Evolutionary conservation across 2,113 vertebrate genomes (phyloP).

Genomic region (Grammomys surdaster): DNA sequence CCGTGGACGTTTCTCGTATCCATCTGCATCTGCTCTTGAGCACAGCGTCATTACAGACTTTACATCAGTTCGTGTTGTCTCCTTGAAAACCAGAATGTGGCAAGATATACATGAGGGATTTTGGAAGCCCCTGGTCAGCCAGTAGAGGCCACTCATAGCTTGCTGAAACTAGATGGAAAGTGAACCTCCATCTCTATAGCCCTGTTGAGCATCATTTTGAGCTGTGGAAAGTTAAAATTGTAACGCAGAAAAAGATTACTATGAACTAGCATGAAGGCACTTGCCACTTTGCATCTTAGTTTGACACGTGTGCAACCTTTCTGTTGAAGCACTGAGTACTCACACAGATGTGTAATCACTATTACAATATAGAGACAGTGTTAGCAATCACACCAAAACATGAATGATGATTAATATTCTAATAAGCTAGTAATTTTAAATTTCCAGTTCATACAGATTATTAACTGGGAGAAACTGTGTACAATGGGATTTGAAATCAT

Average conservation of each 20-base stretch:
- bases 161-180: slow-evolving; percentile 85
- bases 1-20: background rate
- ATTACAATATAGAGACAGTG: background rate
- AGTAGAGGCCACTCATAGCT: slow-evolving; percentile 99
- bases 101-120: slow-evolving; percentile 83
- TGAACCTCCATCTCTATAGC: slow-evolving; percentile 13
- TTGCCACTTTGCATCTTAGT: slow-evolving; percentile 25
- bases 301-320: slow-evolving; percentile 43
- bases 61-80: rapidly evolving
- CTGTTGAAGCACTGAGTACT: slow-evolving; percentile 43
- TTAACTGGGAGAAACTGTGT: slow-evolving; percentile 22
- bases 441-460: slow-evolving; percentile 40
- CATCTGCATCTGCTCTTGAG: background rate
- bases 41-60: background rate
- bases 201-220: background rate
- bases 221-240: background rate
- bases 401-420: slow-evolving; percentile 52
- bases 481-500: slow-evolving; percentile 46
- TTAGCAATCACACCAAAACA: background rate
- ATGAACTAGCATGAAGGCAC: background rate
- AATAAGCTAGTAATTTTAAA: slow-evolving; percentile 48
- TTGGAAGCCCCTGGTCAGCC: slow-evolving; percentile 94
- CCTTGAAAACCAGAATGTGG: background rate
- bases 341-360: background rate
- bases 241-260: background rate